Evolutionary conservation across 2,113 vertebrate genomes (phyloP), one percentile per base, ranked within the genome.

Genomic region (Barbus barbus): DNA sequence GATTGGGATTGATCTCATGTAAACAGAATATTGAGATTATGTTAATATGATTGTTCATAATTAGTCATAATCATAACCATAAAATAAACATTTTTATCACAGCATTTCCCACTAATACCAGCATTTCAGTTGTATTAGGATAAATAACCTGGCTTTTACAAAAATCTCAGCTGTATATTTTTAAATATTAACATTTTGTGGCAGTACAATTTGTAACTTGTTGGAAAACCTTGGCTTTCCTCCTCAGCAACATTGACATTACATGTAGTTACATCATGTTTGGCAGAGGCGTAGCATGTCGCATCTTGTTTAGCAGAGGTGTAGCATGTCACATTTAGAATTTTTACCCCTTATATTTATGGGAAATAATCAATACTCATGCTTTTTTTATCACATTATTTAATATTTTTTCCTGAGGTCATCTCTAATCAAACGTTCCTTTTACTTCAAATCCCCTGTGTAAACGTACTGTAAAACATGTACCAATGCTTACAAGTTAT

Each of bases 181-280:
- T 71, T 38, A 13, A n/a, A 41, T 24, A 24, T 41, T 11, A 41
- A 72, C 22, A 72, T 4, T 44, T 44, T 72, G 8, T 44, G 22
- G 22, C 38, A 1, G 12, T 44, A 24, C 22, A 44, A 2, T 72
- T 44, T 72, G 24, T 7, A 72, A 72, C 36, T 72, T 12, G 22
- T 24, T 72, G 38, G 38, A 44, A 41, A 73, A 26, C 71, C 38
- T 46, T 26, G 36, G 12, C 38, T 73, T 73, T 73, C 38, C 71
- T 73, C n/a, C 38, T 73, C n/a, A 16, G 71, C 38, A 24, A 44
- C 69, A 73, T 24, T 73, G 71, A 16, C n/a, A 73, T 73, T 73
- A 16, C 71, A 73, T 46, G 71, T 73, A 73, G 71, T 73, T 73
- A 73, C 71, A 73, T 73, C 71, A 73, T 73, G n/a, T 73, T 73